Percentiles rank a stretch among this genome's conserved stretches.
Conservation (phyloP, 2,888 invertebrate species). For the Drosophila niveifrons region DNA sequence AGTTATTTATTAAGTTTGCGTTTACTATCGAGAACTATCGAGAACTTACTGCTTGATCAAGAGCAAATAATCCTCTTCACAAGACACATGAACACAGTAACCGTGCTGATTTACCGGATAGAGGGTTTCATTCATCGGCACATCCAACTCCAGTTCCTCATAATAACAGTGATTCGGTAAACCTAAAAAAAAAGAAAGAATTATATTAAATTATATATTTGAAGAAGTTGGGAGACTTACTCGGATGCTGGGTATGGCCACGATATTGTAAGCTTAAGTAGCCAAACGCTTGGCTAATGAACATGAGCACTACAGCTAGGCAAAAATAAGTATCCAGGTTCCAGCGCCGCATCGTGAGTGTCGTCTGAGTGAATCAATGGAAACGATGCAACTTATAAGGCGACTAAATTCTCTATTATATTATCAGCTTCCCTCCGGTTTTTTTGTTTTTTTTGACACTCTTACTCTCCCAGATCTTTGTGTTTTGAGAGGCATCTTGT, state of each 20-base stretch:
- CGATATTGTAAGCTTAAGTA: slow-evolving; percentile 64
- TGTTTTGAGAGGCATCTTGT: slow-evolving; percentile 3
- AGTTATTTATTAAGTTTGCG: not conserved
- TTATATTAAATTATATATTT: not conserved
- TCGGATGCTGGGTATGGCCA: slow-evolving; percentile 69
- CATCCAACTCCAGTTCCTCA: slow-evolving; percentile 66
- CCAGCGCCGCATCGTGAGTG: slow-evolving; percentile 28
- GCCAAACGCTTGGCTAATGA: slow-evolving; percentile 11
- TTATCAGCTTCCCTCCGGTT: slow-evolving; percentile 16
- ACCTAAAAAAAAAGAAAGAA: slow-evolving; percentile 29
- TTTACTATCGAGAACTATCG: not conserved
- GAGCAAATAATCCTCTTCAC: slow-evolving; percentile 76
- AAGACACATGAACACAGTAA: slow-evolving; percentile 65
- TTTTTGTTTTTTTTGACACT: not conserved
- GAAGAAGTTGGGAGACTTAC: slow-evolving; percentile 38
- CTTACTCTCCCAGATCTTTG: not conserved
- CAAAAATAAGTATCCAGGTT: not conserved
- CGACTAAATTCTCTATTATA: slow-evolving; percentile 14
- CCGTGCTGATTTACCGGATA: slow-evolving; percentile 58
- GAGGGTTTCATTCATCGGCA: slow-evolving; percentile 60
- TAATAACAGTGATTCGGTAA: slow-evolving; percentile 65
- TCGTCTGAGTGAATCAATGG: slow-evolving; percentile 10
- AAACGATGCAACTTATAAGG: slow-evolving; percentile 7
- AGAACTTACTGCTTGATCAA: slow-evolving; percentile 74
- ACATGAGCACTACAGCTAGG: slow-evolving; percentile 6